Evolutionary conservation across 2,797 vertebrate species (phyloP), one percentile per base, ranked within the genome.

Genomic region (Martes flavigula): DNA sequence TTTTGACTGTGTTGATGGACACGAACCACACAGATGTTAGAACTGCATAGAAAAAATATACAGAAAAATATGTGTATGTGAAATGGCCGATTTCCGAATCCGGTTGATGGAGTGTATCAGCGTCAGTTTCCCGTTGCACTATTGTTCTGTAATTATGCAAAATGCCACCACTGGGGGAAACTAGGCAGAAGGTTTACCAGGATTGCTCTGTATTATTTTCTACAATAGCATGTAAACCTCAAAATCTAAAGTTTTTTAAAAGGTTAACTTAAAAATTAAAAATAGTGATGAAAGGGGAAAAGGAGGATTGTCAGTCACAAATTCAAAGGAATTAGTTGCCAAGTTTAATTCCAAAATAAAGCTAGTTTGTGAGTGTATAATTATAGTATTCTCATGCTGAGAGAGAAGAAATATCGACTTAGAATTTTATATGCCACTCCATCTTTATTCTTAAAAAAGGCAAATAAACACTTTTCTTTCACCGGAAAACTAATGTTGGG

Each of bases 221-320:
- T 77, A 66, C 3, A 40, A 18, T 6, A 78, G 12, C 21, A 20
- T 25, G 5, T 30, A 54, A 83, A 51, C 56, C 38, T 64, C 85
- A 54, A 51, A 93, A 84, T 27, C 51, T 35, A 30, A 43, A 17
- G 2, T 1, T 70, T 64, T 72, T 32, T 17, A 68, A 54, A 27
- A 56, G 27, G 8, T 79, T 64, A 75, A 32, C 51, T 21, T 20
- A 94, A 82, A 64, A 81, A 73, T 88, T 72, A 82, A 73, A 88
- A 82, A 48, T 18, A 51, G 21, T 58, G 3, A 54, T 27, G 6
- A 18, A 78, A 82, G 75, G 11, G 32, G 30, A 32, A 38, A 27
- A 5, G 35, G 4, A 23, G 14, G 15, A n/a, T 38, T 54, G 5
- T 32, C 46, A 78, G n/a, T 13, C 43, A 81, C 77, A 87, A n/a